A percentile compares a stretch with the other conserved stretches of the same genome.
These are phyloP conservation scores for Epizoanthus scotinus DNA, from an alignment of 92 coral and sea anemone species.

Conservation along the genomic window DNA sequence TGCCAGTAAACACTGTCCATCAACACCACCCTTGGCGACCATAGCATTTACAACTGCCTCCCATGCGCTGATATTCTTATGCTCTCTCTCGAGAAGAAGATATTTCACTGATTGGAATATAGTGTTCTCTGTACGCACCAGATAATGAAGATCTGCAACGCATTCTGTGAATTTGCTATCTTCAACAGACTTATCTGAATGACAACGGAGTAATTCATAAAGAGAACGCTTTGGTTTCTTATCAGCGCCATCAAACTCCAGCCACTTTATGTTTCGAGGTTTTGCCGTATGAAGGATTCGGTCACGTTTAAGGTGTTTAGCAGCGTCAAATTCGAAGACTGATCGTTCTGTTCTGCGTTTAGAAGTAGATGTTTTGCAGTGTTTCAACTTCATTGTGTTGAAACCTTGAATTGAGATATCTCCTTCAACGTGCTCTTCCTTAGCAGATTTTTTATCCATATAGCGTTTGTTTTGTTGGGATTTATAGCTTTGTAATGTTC, in stretches of 20 bases:
- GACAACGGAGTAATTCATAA: conserved; percentile 79
- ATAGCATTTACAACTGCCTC: conserved; percentile 64
- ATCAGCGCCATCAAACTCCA: conserved; percentile 68
- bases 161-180: conserved; percentile 75
- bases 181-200: conserved; percentile 65
- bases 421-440: not conserved
- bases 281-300: conserved; percentile 27
- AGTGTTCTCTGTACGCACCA: conserved; percentile 54
- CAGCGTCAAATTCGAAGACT: too few species aligned
- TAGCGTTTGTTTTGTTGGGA: not conserved
- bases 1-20: conserved; percentile 71
- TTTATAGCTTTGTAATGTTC: conserved; percentile 29
- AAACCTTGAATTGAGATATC: conserved; percentile 14
- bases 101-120: conserved; percentile 43
- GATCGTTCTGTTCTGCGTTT: too few species aligned
- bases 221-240: conserved; percentile 62
- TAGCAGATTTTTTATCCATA: too few species aligned
- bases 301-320: too few species aligned
- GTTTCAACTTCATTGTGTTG: conserved; percentile 1
- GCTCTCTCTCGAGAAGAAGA: conserved; percentile 56
- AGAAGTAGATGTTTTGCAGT: too few species aligned
- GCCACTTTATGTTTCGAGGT: conserved; percentile 60
- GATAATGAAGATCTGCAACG: conserved; percentile 70
- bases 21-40: conserved; percentile 64
- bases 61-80: conserved; percentile 83